Percentiles rank a stretch among this genome's conserved stretches.
Conservation (phyloP, 2,113 vertebrate genomes). For the Odocoileus virginianus region DNA sequence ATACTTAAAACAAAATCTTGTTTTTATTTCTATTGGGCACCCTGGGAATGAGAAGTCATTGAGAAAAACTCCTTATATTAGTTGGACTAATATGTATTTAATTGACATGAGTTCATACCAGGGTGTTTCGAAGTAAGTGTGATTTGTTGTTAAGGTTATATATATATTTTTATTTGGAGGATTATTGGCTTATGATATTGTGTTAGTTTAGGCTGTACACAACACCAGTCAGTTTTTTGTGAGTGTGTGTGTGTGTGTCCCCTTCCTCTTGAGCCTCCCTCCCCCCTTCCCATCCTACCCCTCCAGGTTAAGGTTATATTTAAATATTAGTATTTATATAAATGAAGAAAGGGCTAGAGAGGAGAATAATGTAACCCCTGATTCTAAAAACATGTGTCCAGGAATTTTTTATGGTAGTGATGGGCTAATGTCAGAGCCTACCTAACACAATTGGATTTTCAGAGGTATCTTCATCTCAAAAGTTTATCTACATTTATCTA, state of each 20-base stretch:
- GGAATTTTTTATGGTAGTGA: background rate
- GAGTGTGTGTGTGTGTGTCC: fast-evolving
- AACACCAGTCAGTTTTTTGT: background rate
- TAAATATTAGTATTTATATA: background rate
- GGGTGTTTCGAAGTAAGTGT: background rate
- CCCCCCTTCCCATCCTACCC: background rate
- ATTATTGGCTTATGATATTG: background rate
- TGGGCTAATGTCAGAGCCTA: background rate
- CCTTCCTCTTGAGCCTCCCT: background rate
- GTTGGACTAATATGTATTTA: background rate
- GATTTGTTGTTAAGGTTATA: background rate
- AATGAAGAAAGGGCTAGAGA: background rate
- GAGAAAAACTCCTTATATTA: background rate
- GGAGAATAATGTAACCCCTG: background rate
- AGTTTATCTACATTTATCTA: background rate
- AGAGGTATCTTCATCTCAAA: background rate
- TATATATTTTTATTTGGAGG: background rate
- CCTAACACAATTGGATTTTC: background rate
- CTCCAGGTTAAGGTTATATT: background rate
- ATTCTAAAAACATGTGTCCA: background rate
- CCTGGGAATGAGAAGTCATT: background rate
- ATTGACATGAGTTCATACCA: background rate
- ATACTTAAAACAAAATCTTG: background rate
- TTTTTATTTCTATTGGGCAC: background rate
- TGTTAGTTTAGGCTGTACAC: background rate